Evolutionary conservation across 2,113 vertebrate genomes (phyloP), one percentile per base, ranked within the genome.

Genomic region (Philantomba maxwellii): DNA sequence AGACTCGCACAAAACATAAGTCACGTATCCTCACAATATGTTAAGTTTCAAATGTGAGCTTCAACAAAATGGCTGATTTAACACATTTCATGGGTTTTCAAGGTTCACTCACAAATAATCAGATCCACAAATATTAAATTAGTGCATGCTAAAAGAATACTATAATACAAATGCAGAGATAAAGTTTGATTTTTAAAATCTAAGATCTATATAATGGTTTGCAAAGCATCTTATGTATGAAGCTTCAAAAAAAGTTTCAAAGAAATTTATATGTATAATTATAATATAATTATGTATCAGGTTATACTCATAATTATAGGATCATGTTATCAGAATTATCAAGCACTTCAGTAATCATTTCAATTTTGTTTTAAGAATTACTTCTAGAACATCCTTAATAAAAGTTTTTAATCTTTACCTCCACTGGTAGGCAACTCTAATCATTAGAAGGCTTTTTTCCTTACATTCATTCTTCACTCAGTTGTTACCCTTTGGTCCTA

Each of bases 1-100:
- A 96, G 55, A 80, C 9, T 90, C 16, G 92, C 30, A 60, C 1
- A 81, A 30, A 16, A 81, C 4, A 0, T 86, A 90, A 57, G 19
- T 84, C 70, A 97, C 82, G 86, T 95, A 89, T 49, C n/a, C 30
- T 85, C 15, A 81, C 73, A 90, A 92, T 64, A 93, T 57, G 10
- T 15, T 60, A 39, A 97, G 8, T 97, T 97, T 94, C 57, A 97
- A 97, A 91, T 64, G 6, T 93, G 17, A 95, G 6, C 36, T 33
- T 96, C 85, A 86, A 85, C 16, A 87, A 96, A 96, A 92, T n/a
- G 43, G 43, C 36, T 95, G 78, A 82, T 55, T 55, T 84, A 92
- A 77, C 60, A 91, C 7, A 89, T 87, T 93, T 85, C 13, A 87
- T 26, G 70, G 26, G 91, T 9, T 84, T 66, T 92, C 15, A 93